Conservation (phyloP, 2,888 invertebrate genomes). For the Suillia variegata region DNA sequence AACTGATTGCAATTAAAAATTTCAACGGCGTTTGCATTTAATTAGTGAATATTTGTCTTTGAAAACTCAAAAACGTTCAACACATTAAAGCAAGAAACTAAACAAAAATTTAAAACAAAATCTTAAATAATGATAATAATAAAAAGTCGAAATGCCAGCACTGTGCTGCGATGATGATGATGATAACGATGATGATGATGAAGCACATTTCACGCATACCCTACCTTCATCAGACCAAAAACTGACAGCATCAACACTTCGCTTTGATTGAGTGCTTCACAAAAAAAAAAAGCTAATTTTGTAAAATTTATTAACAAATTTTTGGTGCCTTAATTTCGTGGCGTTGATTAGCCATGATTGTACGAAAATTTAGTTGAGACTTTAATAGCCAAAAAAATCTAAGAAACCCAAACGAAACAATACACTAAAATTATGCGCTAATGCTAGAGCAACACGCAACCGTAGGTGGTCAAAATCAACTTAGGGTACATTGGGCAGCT, state of each 20-base stretch:
- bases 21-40: background rate
- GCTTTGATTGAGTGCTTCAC: too few species aligned
- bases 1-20: slow-evolving; percentile 6
- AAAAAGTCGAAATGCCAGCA: too few species aligned
- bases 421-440: slow-evolving; percentile 7
- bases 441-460: slow-evolving; percentile 16
- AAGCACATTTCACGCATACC: slow-evolving; percentile 14
- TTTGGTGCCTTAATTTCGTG: slow-evolving; percentile 15
- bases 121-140: too few species aligned
- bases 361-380: slow-evolving; percentile 10
- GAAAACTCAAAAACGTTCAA: background rate
- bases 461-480: slow-evolving; percentile 22
- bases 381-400: background rate
- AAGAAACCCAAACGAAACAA: slow-evolving; percentile 1
- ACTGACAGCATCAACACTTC: background rate
- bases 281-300: background rate
- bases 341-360: slow-evolving; percentile 22
- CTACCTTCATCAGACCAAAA: too few species aligned
- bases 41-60: background rate
- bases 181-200: slow-evolving; percentile 13
- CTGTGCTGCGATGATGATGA: too few species aligned
- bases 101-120: too few species aligned
- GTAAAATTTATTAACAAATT: slow-evolving; percentile 17
- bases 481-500: too few species aligned
- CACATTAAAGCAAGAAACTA: background rate